phyloP scores from a whole-genome alignment of 2,113 vertebrate genomes.

The Falcunculus frontatus region DNA sequence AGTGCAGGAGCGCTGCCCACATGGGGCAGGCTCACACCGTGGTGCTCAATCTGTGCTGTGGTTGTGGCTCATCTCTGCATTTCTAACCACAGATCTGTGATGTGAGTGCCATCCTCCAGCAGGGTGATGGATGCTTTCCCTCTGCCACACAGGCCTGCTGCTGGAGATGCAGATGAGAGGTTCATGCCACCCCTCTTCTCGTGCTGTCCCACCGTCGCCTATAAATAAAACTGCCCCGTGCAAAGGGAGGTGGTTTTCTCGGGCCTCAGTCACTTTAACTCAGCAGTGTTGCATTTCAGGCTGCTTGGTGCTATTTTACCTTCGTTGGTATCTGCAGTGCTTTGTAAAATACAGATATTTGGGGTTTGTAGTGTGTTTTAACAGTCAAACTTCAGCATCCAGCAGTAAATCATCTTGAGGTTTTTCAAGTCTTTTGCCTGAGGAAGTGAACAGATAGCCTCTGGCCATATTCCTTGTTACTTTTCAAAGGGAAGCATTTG shows the following conservation, averaged over 20 bases:
- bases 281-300: not conserved
- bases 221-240: not conserved
- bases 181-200: not conserved
- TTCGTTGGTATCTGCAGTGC: not conserved
- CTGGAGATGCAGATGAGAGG: not conserved
- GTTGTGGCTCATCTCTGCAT: not conserved
- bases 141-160: not conserved
- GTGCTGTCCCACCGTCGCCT: not conserved
- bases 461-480: not conserved
- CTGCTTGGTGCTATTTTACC: slow-evolving; percentile 25
- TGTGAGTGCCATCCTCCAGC: not conserved
- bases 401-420: not conserved
- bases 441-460: not conserved
- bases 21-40: not conserved
- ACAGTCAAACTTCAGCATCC: not conserved
- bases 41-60: not conserved
- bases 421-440: not conserved
- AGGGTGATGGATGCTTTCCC: not conserved
- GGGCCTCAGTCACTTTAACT: not conserved
- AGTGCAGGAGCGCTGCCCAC: not conserved
- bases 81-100: not conserved
- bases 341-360: not conserved
- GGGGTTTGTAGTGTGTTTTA: not conserved
- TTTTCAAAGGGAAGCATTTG: not conserved
- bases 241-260: not conserved